phyloP scores from a whole-genome alignment of 2,888 invertebrate species.

The Silvanus unidentatus region DNA sequence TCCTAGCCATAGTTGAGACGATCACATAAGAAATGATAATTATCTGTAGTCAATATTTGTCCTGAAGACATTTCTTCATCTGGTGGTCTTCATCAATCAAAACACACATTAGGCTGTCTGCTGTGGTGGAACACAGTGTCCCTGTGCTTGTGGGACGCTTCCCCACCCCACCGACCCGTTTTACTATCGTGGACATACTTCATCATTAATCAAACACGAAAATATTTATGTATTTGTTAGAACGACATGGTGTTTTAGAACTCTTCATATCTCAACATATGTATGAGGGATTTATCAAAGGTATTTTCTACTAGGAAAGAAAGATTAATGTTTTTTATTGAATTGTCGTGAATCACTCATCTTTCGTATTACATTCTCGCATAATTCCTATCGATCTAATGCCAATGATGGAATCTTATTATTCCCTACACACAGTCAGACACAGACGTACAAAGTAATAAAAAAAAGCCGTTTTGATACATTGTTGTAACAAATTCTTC shows the following conservation, averaged over 20 bases:
- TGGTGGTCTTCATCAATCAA: slow-evolving; percentile 47
- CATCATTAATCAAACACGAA: slow-evolving; percentile 40
- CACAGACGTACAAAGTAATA: too few species aligned
- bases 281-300: slow-evolving; percentile 11
- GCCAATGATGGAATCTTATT: too few species aligned
- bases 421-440: too few species aligned
- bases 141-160: slow-evolving; percentile 9
- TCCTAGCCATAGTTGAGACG: slow-evolving; percentile 2
- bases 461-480: too few species aligned
- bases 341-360: slow-evolving; percentile 7
- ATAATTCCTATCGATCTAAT: too few species aligned
- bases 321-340: slow-evolving; percentile 10
- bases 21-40: slow-evolving; percentile 31
- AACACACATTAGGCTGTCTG: slow-evolving; percentile 40
- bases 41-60: slow-evolving; percentile 44
- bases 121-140: slow-evolving; percentile 18
- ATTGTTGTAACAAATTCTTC: too few species aligned
- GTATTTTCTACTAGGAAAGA: slow-evolving; percentile 6
- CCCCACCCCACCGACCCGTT: slow-evolving; percentile 18
- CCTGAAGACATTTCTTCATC: slow-evolving; percentile 44
- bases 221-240: slow-evolving; percentile 31
- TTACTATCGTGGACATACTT: slow-evolving; percentile 31
- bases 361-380: too few species aligned
- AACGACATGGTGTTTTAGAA: slow-evolving; percentile 33
- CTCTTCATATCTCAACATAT: slow-evolving; percentile 16